Base-by-base conservation (phyloP, 2,797 vertebrate species). In the Notolabrus celidotus region DNA sequence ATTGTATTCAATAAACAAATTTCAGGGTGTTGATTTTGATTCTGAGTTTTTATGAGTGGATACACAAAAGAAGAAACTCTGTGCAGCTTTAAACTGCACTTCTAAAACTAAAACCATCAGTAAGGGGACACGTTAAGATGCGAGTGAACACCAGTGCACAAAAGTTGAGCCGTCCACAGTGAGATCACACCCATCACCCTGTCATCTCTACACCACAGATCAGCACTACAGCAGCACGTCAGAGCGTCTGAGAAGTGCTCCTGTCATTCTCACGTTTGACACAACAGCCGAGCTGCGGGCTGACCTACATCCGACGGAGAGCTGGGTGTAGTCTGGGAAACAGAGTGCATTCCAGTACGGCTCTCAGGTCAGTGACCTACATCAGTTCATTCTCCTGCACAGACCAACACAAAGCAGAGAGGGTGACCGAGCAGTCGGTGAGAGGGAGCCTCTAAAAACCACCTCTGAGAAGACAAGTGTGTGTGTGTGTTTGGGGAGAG, bases 271-370 rank as follows among this genome's bases (percentile, higher is more conserved):
- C 68, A 53, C 62, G 19, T 50, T 10, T 20, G 65, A 80, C 65
- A 77, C 71, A 71, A 70, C 67, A 14, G 59, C 46, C 0, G 53
- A 29, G 54, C 59, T 17, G 31, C 52, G 19, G 34, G 17, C 23
- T 84, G 87, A 88, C 88, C 88, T 79, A 88, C 61, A 88, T 91
- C 51, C 63, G 52, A 67, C 25, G 10, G 39, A 19, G 75, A 55
- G 59, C 52, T 47, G 53, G 25, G 31, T 67, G 58, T 7, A 15
- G 70, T 64, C 57, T 64, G 56, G 54, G 60, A 58, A 43, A 31
- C 43, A 51, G 25, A 0, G 29, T 1, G 17, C 81, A 89, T 84
- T 87, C 83, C 84, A 80, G 70, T 22, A 16, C 71, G 42, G 64
- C 71, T 71, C 62, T 41, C 73, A 63, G 75, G 82, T 79, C 84